These are phyloP conservation scores for Rotaria macrura DNA, from an alignment of 2,888 invertebrate species.

Conservation along the genomic window DNA sequence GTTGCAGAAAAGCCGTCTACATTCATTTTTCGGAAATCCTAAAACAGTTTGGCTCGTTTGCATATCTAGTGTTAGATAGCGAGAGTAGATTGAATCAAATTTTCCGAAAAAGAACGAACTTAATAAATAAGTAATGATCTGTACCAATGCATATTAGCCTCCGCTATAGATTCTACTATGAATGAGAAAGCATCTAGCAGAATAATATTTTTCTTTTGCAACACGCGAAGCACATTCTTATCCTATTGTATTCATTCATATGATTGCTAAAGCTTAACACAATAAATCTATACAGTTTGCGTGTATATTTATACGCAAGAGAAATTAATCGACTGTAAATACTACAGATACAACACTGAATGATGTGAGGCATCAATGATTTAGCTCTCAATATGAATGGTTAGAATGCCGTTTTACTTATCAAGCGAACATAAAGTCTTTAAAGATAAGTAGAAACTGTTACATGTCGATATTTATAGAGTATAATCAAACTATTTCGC, in stretches of 20 bases:
- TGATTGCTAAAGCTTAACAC: background rate
- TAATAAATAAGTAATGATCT: background rate
- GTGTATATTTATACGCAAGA: background rate
- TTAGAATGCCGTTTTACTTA: background rate
- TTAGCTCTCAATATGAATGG: background rate
- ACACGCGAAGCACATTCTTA: background rate
- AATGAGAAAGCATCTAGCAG: background rate
- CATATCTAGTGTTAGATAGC: background rate
- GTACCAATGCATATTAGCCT: background rate
- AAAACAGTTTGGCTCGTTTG: background rate
- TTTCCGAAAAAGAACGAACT: background rate
- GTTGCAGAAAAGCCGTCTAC: background rate
- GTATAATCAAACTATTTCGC: too few species aligned
- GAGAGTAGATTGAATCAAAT: background rate
- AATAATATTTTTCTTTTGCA: background rate
- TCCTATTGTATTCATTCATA: background rate
- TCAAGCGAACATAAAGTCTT: background rate
- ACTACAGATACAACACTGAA: background rate
- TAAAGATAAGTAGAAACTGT: too few species aligned
- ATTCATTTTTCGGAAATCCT: background rate
- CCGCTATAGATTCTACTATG: background rate
- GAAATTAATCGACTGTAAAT: background rate
- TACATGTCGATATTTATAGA: too few species aligned
- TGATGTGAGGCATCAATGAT: background rate
- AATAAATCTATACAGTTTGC: background rate